Percentiles rank a stretch among this genome's conserved stretches.
phyloP scores from a whole-genome alignment of 2,113 vertebrate genomes.

The Girardinichthys multiradiatus region DNA sequence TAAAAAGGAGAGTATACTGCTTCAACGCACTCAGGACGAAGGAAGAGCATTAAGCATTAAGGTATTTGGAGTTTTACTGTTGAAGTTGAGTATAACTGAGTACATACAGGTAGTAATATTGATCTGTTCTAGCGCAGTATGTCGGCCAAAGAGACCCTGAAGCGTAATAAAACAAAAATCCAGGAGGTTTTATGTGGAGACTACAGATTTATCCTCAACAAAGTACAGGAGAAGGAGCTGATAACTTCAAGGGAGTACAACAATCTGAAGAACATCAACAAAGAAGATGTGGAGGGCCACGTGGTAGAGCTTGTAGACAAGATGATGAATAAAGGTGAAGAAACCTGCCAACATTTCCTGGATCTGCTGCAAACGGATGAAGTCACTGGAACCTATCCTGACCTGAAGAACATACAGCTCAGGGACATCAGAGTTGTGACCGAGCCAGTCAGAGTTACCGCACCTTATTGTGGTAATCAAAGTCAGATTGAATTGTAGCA shows the following conservation, averaged over 20 bases:
- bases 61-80: too few relatives aligned
- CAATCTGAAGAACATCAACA: slow-evolving; percentile 55
- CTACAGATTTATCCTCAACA: slow-evolving; percentile 45
- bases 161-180: slow-evolving; percentile 49
- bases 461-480: slow-evolving; percentile 3
- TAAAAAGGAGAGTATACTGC: too few relatives aligned
- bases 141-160: slow-evolving; percentile 33
- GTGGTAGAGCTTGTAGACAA: slow-evolving; percentile 65
- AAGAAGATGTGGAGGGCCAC: slow-evolving; percentile 1
- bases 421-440: fast-evolving
- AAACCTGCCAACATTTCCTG: slow-evolving; percentile 49
- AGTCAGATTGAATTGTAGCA: not conserved
- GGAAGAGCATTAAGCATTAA: too few relatives aligned
- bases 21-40: not conserved
- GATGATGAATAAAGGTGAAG: slow-evolving; percentile 66
- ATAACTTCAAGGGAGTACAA: slow-evolving; percentile 60
- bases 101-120: not conserved
- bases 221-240: slow-evolving; percentile 11
- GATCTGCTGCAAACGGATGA: slow-evolving; percentile 54
- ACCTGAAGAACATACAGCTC: slow-evolving; percentile 4
- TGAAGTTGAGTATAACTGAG: not conserved
- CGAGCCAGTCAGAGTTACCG: not conserved
- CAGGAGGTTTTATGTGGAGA: slow-evolving; percentile 30
- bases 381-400: slow-evolving; percentile 25
- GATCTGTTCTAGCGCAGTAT: slow-evolving; percentile 19